These are phyloP conservation scores for Muntiacus muntjak DNA, from an alignment of 2,113 vertebrate species.

Conservation along the genomic window DNA sequence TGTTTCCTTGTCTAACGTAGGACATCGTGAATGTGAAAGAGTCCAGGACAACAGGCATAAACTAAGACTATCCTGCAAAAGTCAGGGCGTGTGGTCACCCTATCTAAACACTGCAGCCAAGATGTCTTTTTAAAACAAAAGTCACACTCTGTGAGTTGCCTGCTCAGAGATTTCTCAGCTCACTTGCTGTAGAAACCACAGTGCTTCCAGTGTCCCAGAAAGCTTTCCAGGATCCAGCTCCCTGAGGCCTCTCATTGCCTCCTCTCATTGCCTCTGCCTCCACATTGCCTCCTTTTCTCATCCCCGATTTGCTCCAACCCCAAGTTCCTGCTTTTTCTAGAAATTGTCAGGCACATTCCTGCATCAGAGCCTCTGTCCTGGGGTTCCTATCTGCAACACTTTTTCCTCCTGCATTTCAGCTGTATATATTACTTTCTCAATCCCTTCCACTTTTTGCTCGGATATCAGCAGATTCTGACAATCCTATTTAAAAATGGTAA, in stretches of 20 bases:
- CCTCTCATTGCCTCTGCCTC: neutral
- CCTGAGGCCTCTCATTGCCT: neutral
- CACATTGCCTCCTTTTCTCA: neutral
- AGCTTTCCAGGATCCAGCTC: neutral
- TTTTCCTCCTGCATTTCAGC: neutral
- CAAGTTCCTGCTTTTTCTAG: neutral
- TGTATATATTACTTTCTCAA: neutral
- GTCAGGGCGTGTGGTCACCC: neutral
- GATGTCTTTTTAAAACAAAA: neutral
- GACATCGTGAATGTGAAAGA: neutral
- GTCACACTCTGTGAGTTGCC: too few species aligned
- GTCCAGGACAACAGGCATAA: neutral
- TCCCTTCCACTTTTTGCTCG: neutral
- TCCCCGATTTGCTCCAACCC: neutral
- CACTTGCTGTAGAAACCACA: neutral
- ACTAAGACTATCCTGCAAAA: neutral
- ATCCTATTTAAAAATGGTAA: neutral
- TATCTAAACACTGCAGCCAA: neutral
- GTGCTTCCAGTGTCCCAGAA: neutral
- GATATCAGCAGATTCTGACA: neutral
- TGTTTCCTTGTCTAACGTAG: neutral
- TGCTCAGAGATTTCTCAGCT: neutral
- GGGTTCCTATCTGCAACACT: neutral
- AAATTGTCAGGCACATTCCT: neutral
- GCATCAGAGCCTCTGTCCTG: neutral